Conservation (phyloP, 1,140 invertebrate genomes). For the Aphaenogaster floridana region DNA sequence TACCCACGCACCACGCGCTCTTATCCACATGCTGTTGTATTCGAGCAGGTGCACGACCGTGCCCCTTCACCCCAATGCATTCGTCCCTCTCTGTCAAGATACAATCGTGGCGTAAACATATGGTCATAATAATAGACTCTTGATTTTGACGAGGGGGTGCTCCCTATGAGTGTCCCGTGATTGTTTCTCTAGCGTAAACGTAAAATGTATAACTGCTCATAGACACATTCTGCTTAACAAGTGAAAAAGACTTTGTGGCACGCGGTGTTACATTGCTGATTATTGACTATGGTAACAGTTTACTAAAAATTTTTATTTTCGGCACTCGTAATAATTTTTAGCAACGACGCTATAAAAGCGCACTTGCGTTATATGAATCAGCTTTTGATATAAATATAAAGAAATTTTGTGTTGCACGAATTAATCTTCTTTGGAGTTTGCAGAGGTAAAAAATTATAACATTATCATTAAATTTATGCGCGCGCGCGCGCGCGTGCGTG, state of each 20-base stretch:
- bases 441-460: not conserved
- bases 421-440: not conserved
- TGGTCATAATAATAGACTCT: constrained; percentile 86
- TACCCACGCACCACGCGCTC: constrained; percentile 64
- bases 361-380: not conserved
- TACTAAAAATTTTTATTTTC: not conserved
- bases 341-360: not conserved
- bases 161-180: constrained; percentile 81
- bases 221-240: constrained; percentile 35
- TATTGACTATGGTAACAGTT: not conserved
- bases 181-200: constrained; percentile 77
- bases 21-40: constrained; percentile 64
- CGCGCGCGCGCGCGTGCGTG: no score
- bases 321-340: not conserved
- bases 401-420: not conserved
- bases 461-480: not conserved
- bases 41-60: constrained; percentile 79
- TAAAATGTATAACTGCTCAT: constrained; percentile 49
- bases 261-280: not conserved
- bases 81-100: constrained; percentile 79
- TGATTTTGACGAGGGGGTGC: constrained; percentile 85
- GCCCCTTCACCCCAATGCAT: constrained; percentile 60
- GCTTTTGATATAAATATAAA: not conserved
- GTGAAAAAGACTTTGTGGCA: constrained; percentile 30
- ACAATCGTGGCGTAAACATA: constrained; percentile 85